Percentiles rank a stretch among this genome's conserved stretches.
phyloP scores from a whole-genome alignment of 2,888 invertebrate species.

The Colostygia pectinataria region DNA sequence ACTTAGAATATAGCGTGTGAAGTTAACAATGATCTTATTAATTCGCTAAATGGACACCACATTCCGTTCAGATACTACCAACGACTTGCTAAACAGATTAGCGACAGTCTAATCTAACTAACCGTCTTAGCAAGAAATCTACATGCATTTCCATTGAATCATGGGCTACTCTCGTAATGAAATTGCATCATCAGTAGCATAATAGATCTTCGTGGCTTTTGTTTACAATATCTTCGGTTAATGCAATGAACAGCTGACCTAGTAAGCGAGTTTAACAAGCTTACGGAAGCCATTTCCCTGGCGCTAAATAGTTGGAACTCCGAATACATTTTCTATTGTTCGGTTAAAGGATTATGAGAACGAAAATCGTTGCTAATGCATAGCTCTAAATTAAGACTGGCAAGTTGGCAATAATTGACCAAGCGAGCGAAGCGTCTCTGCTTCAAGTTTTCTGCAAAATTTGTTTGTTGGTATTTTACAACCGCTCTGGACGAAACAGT shows the following conservation, averaged over 20 bases:
- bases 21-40: too few species aligned
- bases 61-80: too few species aligned
- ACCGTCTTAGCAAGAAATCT: background rate
- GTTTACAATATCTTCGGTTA: constrained; percentile 29
- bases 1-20: too few species aligned
- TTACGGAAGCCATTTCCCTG: constrained; percentile 45
- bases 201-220: constrained; percentile 14
- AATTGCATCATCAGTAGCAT: constrained; percentile 18
- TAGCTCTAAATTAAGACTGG: too few species aligned
- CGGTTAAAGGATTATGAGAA: constrained; percentile 19
- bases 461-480: too few species aligned
- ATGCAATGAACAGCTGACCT: constrained; percentile 36
- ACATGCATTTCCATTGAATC: background rate
- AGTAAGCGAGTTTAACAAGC: constrained; percentile 43
- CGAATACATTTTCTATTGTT: constrained; percentile 27
- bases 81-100: background rate
- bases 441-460: too few species aligned
- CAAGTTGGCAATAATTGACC: too few species aligned
- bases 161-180: constrained; percentile 5
- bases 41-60: too few species aligned
- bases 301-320: constrained; percentile 29
- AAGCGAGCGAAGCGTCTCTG: too few species aligned
- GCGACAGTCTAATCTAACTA: background rate
- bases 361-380: background rate
- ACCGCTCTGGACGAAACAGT: too few species aligned